Conservation (phyloP, 1,140 invertebrate genomes). For the Cydia strobilella region DNA sequence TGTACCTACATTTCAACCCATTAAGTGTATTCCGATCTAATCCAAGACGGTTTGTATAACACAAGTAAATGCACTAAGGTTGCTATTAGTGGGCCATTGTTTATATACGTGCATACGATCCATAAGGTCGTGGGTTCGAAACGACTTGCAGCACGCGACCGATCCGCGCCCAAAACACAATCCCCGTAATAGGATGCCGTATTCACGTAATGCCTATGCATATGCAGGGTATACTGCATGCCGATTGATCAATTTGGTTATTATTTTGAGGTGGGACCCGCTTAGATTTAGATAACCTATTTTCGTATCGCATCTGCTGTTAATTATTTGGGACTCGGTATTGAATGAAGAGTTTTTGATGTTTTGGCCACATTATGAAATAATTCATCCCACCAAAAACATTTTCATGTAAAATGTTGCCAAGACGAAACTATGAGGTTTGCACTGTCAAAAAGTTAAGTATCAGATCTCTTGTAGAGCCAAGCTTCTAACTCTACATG, state of each 20-base stretch:
- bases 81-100: background rate
- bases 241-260: background rate
- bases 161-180: conserved; percentile 22
- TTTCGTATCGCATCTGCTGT: background rate
- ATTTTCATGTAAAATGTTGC: no score
- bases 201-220: background rate
- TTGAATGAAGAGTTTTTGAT: background rate
- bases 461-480: no score
- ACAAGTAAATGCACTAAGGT: conserved; percentile 16
- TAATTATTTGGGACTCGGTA: background rate
- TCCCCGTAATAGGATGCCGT: conserved; percentile 15
- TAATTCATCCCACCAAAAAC: no score
- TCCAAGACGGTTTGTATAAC: conserved; percentile 20
- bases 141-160: conserved; percentile 29
- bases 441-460: no score
- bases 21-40: background rate
- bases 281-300: background rate
- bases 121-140: conserved; percentile 12
- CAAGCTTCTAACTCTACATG: no score
- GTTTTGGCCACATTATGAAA: no score
- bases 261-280: background rate
- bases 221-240: background rate
- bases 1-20: background rate
- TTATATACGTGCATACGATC: conserved; percentile 16
- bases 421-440: no score